These are phyloP conservation scores for Aleiodes leptofemur DNA, from an alignment of 2,888 invertebrate genomes.

Conservation along the genomic window DNA sequence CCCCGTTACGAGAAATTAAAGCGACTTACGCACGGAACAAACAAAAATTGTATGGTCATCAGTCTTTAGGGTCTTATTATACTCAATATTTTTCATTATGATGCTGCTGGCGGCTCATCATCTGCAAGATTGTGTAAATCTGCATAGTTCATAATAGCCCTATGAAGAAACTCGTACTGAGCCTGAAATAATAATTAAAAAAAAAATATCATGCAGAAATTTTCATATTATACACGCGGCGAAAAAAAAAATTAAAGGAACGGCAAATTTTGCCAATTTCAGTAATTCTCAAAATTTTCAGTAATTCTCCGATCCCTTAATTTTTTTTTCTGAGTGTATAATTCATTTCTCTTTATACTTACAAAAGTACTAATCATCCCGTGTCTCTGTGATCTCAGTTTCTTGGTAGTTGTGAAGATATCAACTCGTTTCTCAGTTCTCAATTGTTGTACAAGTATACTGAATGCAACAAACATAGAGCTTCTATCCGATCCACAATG, in stretches of 20 bases:
- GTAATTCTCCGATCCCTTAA: not conserved
- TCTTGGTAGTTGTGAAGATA: slow-evolving; percentile 89
- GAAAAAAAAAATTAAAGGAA: too few species aligned
- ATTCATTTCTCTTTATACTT: slow-evolving; percentile 73
- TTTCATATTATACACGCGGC: too few species aligned
- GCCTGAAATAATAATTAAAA: slow-evolving; percentile 79
- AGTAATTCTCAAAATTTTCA: not conserved
- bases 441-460: slow-evolving; percentile 90
- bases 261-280: not conserved
- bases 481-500: slow-evolving; percentile 91
- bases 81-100: slow-evolving; percentile 62
- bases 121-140: slow-evolving; percentile 89
- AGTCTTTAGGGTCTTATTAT: slow-evolving; percentile 50
- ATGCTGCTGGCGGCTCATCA: slow-evolving; percentile 64
- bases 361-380: slow-evolving; percentile 90
- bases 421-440: slow-evolving; percentile 90
- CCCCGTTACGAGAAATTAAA: slow-evolving; percentile 44
- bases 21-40: slow-evolving; percentile 51
- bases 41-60: slow-evolving; percentile 48
- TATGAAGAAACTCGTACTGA: slow-evolving; percentile 95
- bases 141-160: slow-evolving; percentile 92
- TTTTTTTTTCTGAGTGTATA: not conserved
- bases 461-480: slow-evolving; percentile 92
- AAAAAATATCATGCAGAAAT: too few species aligned
- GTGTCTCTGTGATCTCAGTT: slow-evolving; percentile 89